A percentile compares a stretch with the other conserved stretches of the same genome.
These are phyloP conservation scores for Furcula furcula DNA, from an alignment of 2,888 invertebrate genomes.

Conservation along the genomic window DNA sequence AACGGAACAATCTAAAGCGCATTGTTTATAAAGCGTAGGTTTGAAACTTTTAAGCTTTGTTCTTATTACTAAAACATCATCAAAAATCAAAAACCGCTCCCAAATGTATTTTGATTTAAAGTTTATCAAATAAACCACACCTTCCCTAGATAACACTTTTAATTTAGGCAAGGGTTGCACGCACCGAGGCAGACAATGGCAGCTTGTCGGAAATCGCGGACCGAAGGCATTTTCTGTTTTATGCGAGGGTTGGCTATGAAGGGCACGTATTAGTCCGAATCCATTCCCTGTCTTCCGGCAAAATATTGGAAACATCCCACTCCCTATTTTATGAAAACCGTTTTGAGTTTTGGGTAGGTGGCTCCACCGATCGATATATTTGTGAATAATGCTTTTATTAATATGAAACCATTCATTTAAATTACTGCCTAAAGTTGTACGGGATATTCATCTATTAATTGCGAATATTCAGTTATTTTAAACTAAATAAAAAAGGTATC, in stretches of 20 bases:
- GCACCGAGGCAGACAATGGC: slow-evolving; percentile 68
- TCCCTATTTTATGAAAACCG: slow-evolving; percentile 59
- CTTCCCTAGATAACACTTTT: slow-evolving; percentile 56
- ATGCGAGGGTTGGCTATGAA: slow-evolving; percentile 60
- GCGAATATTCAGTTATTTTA: too few relatives aligned
- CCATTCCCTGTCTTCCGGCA: slow-evolving; percentile 67
- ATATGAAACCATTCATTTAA: too few relatives aligned
- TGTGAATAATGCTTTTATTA: not conserved
- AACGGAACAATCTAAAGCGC: too few relatives aligned
- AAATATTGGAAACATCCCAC: slow-evolving; percentile 70
- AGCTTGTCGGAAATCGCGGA: slow-evolving; percentile 62
- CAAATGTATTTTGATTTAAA: slow-evolving; percentile 22
- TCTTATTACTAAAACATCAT: not conserved
- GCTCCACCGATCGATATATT: not conserved
- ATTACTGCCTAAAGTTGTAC: too few relatives aligned
- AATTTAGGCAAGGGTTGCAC: slow-evolving; percentile 62
- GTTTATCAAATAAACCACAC: slow-evolving; percentile 49
- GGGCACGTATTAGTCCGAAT: slow-evolving; percentile 70
- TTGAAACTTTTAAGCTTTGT: not conserved
- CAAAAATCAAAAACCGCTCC: not conserved
- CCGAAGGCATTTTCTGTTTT: slow-evolving; percentile 70
- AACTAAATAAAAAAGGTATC: too few relatives aligned
- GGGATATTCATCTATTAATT: too few relatives aligned
- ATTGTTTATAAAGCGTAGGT: not conserved
- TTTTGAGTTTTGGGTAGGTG: slow-evolving; percentile 37